Evolutionary conservation across 2,113 vertebrate species (phyloP).

Genomic region (Myodes glareolus): DNA sequence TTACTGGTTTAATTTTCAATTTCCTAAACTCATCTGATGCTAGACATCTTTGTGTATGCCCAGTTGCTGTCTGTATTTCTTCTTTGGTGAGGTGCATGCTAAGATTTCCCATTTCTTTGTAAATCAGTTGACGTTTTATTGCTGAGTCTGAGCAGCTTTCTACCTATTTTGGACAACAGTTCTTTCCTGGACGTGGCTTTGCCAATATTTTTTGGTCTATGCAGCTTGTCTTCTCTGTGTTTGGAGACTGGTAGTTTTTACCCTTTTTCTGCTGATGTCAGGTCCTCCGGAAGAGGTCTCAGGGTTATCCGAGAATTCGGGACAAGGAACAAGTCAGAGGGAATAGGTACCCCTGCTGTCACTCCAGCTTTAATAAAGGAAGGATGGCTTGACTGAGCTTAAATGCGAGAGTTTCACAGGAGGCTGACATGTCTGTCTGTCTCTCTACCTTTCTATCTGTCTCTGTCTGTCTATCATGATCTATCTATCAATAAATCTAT

Average conservation of each 20-base stretch:
- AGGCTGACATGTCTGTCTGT: background rate
- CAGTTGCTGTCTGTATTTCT: background rate
- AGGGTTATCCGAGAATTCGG: background rate
- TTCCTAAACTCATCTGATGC: background rate
- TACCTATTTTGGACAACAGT: background rate
- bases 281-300: background rate
- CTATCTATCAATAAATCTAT: background rate
- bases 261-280: background rate
- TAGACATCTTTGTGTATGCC: background rate
- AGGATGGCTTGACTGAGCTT: background rate
- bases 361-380: background rate
- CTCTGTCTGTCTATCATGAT: background rate
- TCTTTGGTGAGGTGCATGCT: background rate
- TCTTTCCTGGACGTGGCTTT: background rate
- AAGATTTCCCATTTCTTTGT: background rate
- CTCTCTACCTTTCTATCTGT: background rate
- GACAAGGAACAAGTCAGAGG: accelerated
- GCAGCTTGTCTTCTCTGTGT: background rate
- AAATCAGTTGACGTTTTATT: background rate
- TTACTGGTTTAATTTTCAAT: background rate
- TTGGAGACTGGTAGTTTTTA: background rate
- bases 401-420: background rate
- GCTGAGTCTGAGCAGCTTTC: background rate
- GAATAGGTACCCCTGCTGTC: background rate
- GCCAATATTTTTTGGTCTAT: background rate